Percentiles rank a stretch among this genome's conserved stretches.
These are phyloP conservation scores for Mus spretus DNA, from an alignment of 2,797 vertebrate genomes.

Conservation along the genomic window DNA sequence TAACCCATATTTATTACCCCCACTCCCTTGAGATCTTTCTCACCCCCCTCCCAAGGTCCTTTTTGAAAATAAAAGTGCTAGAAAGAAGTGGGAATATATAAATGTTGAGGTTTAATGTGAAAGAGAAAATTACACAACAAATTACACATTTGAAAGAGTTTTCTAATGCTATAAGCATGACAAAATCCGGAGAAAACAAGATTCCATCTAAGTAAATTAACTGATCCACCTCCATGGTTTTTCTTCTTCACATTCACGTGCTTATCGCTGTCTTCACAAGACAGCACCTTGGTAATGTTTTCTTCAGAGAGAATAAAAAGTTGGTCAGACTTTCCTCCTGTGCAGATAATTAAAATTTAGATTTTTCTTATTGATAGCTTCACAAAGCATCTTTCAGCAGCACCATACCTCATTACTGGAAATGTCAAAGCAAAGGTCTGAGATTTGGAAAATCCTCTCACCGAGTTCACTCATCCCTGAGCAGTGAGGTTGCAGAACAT, in stretches of 20 bases:
- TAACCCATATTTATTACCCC: neutral
- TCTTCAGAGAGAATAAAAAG: constrained; percentile 33
- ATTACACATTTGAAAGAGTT: neutral
- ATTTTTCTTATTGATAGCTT: neutral
- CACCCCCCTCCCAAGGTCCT: neutral
- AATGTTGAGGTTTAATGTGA: neutral
- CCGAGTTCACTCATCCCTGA: neutral
- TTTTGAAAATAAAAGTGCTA: neutral
- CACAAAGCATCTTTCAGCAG: neutral
- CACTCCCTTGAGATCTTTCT: neutral
- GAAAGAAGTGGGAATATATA: neutral
- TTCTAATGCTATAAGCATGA: neutral
- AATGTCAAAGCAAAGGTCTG: neutral
- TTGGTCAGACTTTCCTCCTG: neutral
- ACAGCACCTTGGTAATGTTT: neutral
- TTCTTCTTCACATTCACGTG: neutral
- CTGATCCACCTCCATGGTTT: neutral
- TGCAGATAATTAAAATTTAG: neutral
- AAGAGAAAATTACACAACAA: neutral
- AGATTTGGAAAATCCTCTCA: neutral
- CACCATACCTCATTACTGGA: neutral
- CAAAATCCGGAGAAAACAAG: constrained; percentile 24
- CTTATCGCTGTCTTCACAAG: neutral
- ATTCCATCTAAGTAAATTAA: neutral
- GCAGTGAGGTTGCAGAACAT: neutral